phyloP scores from a whole-genome alignment of 2,113 vertebrate species.

The Zapus hudsonius region DNA sequence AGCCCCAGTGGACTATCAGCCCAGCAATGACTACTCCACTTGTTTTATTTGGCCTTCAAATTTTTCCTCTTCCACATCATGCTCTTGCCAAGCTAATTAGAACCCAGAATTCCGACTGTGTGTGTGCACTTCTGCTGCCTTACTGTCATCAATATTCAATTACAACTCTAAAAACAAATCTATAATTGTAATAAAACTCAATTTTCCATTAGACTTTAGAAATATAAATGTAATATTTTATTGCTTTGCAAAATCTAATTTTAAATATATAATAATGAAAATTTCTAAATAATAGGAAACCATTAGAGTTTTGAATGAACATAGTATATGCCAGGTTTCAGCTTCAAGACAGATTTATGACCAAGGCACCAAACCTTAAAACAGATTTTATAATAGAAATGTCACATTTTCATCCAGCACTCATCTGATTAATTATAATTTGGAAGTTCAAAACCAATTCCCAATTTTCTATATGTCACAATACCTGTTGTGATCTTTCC shows the following conservation, averaged over 20 bases:
- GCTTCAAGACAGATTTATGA: slow-evolving; percentile 53
- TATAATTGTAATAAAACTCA: slow-evolving; percentile 41
- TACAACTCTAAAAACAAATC: slow-evolving; percentile 62
- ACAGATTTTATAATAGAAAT: slow-evolving; percentile 39
- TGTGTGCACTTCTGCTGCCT: slow-evolving; percentile 10
- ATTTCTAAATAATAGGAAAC: slow-evolving; percentile 52
- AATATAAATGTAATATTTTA: slow-evolving; percentile 51
- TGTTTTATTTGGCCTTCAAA: slow-evolving; percentile 51
- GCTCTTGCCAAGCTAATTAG: slow-evolving; percentile 62
- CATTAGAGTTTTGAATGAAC: slow-evolving; percentile 37
- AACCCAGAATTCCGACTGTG: slow-evolving; percentile 47
- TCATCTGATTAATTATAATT: slow-evolving; percentile 55
- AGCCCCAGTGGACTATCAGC: slow-evolving; percentile 41
- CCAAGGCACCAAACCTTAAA: slow-evolving; percentile 27
- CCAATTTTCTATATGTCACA: slow-evolving; percentile 25
- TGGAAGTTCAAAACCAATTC: slow-evolving; percentile 31
- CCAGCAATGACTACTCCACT: slow-evolving; percentile 18
- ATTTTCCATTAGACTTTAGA: slow-evolving; percentile 54
- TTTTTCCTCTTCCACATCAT: slow-evolving; percentile 40
- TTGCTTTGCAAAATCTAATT: too few relatives aligned
- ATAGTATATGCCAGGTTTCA: slow-evolving; percentile 46
- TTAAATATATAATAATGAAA: slow-evolving; percentile 54
- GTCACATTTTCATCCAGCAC: not conserved
- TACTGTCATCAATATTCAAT: slow-evolving; percentile 64
- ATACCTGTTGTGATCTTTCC: slow-evolving; percentile 6